phyloP scores from a whole-genome alignment of 2,797 vertebrate species.

The Onychomys leucogaster region DNA sequence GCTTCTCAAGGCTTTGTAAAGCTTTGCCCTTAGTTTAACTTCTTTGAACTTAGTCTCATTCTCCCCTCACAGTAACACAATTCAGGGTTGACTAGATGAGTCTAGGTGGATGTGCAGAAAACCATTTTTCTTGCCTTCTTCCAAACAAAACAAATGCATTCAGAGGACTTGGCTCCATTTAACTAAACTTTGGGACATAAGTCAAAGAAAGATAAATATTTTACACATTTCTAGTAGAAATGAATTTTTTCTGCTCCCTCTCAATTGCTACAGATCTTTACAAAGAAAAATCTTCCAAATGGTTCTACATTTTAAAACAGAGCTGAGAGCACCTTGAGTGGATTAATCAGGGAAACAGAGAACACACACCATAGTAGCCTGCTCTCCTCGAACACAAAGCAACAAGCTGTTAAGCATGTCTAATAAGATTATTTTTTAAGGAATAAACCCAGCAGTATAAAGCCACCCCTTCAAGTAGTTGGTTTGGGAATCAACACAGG shows the following conservation, averaged over 20 bases:
- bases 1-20: slow-evolving; percentile 86
- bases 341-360: slow-evolving; percentile 56
- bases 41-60: slow-evolving; percentile 81
- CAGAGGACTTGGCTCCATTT: slow-evolving; percentile 31
- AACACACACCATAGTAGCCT: slow-evolving; percentile 61
- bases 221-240: slow-evolving; percentile 53
- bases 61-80: neutral
- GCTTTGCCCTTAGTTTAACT: slow-evolving; percentile 81
- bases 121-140: slow-evolving; percentile 76
- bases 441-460: slow-evolving; percentile 58
- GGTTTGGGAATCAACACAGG: neutral
- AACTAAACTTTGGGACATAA: slow-evolving; percentile 58
- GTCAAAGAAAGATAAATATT: neutral
- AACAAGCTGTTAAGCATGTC: slow-evolving; percentile 72
- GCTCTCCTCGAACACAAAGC: slow-evolving; percentile 59
- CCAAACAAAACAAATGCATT: slow-evolving; percentile 70
- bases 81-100: slow-evolving; percentile 36
- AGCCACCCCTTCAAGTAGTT: slow-evolving; percentile 67
- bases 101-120: slow-evolving; percentile 71
- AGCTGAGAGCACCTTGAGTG: slow-evolving; percentile 36
- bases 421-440: slow-evolving; percentile 66
- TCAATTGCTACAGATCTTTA: slow-evolving; percentile 63
- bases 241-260: slow-evolving; percentile 46
- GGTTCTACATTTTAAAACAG: slow-evolving; percentile 62
- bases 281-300: slow-evolving; percentile 50